Evolutionary conservation across 2,888 invertebrate species (phyloP).

Genomic region (Epinotia nisella): DNA sequence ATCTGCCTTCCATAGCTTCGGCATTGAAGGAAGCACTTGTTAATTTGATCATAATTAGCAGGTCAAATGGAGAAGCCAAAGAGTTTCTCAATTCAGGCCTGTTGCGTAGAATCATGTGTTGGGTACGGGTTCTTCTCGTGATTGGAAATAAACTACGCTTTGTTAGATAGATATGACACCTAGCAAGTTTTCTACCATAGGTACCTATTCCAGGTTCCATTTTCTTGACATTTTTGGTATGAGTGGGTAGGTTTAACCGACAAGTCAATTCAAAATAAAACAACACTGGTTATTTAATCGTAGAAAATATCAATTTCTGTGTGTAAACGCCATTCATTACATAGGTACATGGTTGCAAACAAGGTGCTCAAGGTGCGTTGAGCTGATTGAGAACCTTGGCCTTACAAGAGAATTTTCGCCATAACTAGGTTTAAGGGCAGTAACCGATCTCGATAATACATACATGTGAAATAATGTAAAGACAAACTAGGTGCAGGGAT

Average conservation of each 20-base stretch:
- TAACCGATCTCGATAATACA: too few relatives aligned
- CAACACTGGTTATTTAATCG: background rate
- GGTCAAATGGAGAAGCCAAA: slow-evolving; percentile 28
- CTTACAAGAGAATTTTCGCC: too few relatives aligned
- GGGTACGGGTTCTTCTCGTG: background rate
- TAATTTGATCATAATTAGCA: slow-evolving; percentile 37
- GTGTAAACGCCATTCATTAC: too few relatives aligned
- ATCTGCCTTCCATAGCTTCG: slow-evolving; percentile 6
- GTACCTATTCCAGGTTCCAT: background rate
- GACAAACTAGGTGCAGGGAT: too few relatives aligned
- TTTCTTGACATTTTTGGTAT: background rate
- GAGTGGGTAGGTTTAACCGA: background rate
- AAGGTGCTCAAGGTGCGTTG: background rate
- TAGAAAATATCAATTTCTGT: background rate
- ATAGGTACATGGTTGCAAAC: background rate
- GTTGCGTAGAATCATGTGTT: slow-evolving; percentile 5
- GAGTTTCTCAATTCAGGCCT: slow-evolving; percentile 17
- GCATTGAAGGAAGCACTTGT: slow-evolving; percentile 34
- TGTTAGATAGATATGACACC: background rate
- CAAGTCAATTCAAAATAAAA: background rate
- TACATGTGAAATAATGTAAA: too few relatives aligned
- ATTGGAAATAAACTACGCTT: background rate
- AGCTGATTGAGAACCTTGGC: too few relatives aligned
- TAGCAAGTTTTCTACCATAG: background rate
- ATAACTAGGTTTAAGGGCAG: too few relatives aligned